phyloP scores from a whole-genome alignment of 2,888 invertebrate species.

The Drosophila limbata region DNA sequence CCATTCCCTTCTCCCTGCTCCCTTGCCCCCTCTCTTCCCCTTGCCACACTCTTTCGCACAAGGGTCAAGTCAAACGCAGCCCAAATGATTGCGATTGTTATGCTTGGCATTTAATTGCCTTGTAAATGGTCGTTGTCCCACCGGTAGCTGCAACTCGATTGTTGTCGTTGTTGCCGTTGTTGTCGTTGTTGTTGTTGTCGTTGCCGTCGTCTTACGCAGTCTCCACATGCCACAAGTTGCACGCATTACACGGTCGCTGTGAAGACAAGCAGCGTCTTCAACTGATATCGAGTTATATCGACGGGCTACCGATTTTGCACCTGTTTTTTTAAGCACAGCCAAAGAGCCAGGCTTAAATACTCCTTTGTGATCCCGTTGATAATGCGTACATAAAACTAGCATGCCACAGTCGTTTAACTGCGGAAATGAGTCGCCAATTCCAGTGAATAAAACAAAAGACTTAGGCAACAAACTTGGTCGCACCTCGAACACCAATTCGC shows the following conservation, averaged over 20 bases:
- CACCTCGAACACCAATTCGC: constrained; percentile 46
- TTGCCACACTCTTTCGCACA: constrained; percentile 5
- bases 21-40: not conserved
- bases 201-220: constrained; percentile 61
- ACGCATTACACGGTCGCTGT: constrained; percentile 69
- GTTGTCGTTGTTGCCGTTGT: constrained; percentile 49
- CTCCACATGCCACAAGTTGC: constrained; percentile 72
- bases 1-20: not conserved
- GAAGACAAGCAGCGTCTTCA: constrained; percentile 7
- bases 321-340: constrained; percentile 47
- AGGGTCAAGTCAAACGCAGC: constrained; percentile 50
- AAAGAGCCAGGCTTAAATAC: constrained; percentile 50
- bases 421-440: constrained; percentile 77
- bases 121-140: constrained; percentile 71
- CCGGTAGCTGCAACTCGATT: constrained; percentile 71
- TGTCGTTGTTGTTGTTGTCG: constrained; percentile 40
- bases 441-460: constrained; percentile 73
- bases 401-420: constrained; percentile 69
- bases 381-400: constrained; percentile 80
- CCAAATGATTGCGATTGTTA: constrained; percentile 75
- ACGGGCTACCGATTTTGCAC: constrained; percentile 79
- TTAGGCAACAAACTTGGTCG: constrained; percentile 63
- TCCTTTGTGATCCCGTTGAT: constrained; percentile 74
- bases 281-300: constrained; percentile 67
- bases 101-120: constrained; percentile 82